Evolutionary conservation across 2,888 invertebrate species (phyloP).

Genomic region (Hirtodrosophila histrioides): DNA sequence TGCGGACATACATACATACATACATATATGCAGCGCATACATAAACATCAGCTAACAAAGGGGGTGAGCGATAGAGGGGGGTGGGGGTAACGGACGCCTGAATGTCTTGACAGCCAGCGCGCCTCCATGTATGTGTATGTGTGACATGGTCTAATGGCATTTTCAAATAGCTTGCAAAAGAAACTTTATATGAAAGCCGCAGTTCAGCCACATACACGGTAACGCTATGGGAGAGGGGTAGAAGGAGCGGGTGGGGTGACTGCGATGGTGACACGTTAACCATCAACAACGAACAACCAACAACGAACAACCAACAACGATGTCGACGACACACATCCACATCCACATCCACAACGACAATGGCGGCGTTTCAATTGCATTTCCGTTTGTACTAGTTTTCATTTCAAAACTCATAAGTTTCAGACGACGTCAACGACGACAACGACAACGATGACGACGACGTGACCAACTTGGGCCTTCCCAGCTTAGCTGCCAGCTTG

Average conservation of each 20-base stretch:
- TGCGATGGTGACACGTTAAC: conserved; percentile 36
- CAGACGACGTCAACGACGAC: conserved; percentile 58
- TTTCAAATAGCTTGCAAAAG: conserved; percentile 74
- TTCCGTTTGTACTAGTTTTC: conserved; percentile 83
- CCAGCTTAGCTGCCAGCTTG: conserved; percentile 52
- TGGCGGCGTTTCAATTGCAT: conserved; percentile 81
- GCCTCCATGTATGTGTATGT: conserved; percentile 32
- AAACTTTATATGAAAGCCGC: conserved; percentile 67
- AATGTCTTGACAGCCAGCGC: conserved; percentile 55
- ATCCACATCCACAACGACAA: conserved; percentile 58
- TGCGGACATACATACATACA: no score
- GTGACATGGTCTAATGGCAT: conserved; percentile 76
- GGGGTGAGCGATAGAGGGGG: neutral
- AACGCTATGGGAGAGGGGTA: conserved; percentile 5
- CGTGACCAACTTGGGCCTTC: conserved; percentile 70
- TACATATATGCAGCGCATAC: conserved; percentile 64
- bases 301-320: conserved; percentile 44
- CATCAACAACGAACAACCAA: conserved; percentile 62
- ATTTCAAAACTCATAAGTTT: conserved; percentile 80
- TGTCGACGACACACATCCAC: conserved; percentile 46
- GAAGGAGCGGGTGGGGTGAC: neutral
- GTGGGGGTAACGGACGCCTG: neutral
- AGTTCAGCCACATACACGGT: conserved; percentile 26
- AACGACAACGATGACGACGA: conserved; percentile 38
- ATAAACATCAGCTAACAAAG: conserved; percentile 65